phyloP scores from a whole-genome alignment of 2,888 invertebrate species.

The Hartigia nigra region DNA sequence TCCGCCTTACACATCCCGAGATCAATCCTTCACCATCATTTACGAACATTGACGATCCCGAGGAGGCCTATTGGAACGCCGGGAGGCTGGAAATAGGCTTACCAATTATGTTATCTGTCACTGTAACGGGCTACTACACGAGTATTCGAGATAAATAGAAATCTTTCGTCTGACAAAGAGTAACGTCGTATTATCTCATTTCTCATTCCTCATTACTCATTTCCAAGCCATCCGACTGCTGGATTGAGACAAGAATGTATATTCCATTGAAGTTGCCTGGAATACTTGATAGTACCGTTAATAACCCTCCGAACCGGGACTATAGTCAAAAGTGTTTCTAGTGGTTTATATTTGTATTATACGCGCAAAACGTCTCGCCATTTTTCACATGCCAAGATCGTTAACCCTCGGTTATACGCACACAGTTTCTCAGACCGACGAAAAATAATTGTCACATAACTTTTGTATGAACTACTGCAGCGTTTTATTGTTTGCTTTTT shows the following conservation, averaged over 20 bases:
- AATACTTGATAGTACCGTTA: not conserved
- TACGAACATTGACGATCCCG: not conserved
- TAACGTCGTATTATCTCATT: not conserved
- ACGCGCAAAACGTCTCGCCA: not conserved
- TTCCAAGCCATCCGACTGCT: not conserved
- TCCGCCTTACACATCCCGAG: not conserved
- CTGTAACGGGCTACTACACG: slow-evolving; percentile 10
- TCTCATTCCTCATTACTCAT: slow-evolving; percentile 1
- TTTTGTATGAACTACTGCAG: too few relatives aligned
- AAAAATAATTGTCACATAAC: too few relatives aligned
- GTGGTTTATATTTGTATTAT: not conserved
- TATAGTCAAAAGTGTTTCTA: not conserved
- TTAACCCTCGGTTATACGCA: too few relatives aligned
- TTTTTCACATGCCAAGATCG: not conserved
- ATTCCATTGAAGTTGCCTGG: not conserved
- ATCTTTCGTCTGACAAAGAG: slow-evolving; percentile 2
- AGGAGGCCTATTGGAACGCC: not conserved
- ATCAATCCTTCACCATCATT: not conserved
- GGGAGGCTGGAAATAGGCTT: not conserved
- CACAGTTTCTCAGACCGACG: too few relatives aligned
- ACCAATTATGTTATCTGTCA: slow-evolving; percentile 15
- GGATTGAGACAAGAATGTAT: not conserved
- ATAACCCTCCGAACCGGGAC: not conserved
- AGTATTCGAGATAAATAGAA: slow-evolving; percentile 9
- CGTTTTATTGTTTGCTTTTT: too few relatives aligned